Evolutionary conservation across 2,888 invertebrate genomes (phyloP), one percentile per base, ranked within the genome.

Genomic region (Drepanosiphum platanoidis): DNA sequence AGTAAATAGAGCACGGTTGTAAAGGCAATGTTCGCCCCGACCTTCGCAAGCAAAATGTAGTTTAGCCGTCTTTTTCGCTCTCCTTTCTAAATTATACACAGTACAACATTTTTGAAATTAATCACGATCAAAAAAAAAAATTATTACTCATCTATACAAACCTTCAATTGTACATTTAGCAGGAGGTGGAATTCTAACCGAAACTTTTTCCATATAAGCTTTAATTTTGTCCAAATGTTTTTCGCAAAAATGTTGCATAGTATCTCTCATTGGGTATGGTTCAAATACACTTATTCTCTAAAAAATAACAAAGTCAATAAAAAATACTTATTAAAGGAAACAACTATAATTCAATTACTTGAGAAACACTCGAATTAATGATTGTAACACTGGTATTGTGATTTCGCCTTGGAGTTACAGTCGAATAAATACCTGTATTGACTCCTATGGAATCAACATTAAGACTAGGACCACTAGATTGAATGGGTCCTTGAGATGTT

Each of bases 161-260:
- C 96, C 96, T 92, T 97, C 97, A 87, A 97, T 96, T 66, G 96
- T 96, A 89, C 97, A 97, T 89, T 96, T 96, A 7, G 95, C 95
- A 0, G 98, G 97, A 68, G 97, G 94, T 22, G 97, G 97, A 88
- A 97, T 92, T 88, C 94, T 92, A 87, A 95, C 91, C 42, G 94
- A 94, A 8, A 97, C 93, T 89, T 95, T 95, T 88, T 95, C 95
- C 94, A 98, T 97, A 89, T 96, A 98, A 32, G 93, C 92, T 90
- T 96, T 95, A 86, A 98, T 97, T 89, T 97, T 97, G 88, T 95
- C 94, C 87, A 97, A 91, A 89, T 98, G 97, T 90, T 98, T 97
- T 90, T 97, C 97, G 90, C 97, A 97, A 90, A 98, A 98, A 90
- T 97, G 97, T 89, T 97, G 96, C 66, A 98, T 96, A 0, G 96